Percentiles rank a stretch among this genome's conserved stretches.
phyloP scores from a whole-genome alignment of 2,797 vertebrate species.

The Coccyzus lansbergi region DNA sequence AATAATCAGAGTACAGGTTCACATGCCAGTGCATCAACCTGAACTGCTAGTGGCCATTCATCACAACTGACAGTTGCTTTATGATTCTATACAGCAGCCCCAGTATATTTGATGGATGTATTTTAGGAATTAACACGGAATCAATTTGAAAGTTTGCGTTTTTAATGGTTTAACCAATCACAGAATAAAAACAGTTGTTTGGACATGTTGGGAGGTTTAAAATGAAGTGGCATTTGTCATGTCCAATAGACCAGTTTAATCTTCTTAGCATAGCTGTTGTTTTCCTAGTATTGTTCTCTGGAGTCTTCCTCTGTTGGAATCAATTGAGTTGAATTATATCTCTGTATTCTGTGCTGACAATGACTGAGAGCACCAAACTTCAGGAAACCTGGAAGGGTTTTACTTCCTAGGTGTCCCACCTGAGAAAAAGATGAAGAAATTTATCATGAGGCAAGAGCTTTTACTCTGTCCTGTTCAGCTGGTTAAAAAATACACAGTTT shows the following conservation, averaged over 20 bases:
- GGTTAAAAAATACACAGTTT: background rate
- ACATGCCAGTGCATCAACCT: background rate
- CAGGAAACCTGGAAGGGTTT: background rate
- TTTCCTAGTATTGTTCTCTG: background rate
- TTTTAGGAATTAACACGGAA: background rate
- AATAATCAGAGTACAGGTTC: background rate
- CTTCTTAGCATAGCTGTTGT: background rate
- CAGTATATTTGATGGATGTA: background rate
- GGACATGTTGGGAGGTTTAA: background rate
- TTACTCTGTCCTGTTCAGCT: background rate
- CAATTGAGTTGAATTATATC: background rate
- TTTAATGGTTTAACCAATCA: background rate
- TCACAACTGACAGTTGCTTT: background rate
- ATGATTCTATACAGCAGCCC: background rate
- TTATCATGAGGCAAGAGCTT: background rate
- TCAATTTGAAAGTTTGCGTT: background rate
- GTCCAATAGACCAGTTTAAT: background rate
- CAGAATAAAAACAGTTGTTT: background rate
- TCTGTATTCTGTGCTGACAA: background rate
- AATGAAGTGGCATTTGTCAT: accelerated
- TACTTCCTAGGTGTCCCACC: background rate
- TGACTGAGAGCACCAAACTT: background rate
- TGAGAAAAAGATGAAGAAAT: background rate
- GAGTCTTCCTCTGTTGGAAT: background rate
- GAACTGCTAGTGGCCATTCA: background rate